A percentile compares a stretch with the other conserved stretches of the same genome.
phyloP scores from a whole-genome alignment of 2,113 vertebrate species.

The Onychostoma macrolepis region DNA sequence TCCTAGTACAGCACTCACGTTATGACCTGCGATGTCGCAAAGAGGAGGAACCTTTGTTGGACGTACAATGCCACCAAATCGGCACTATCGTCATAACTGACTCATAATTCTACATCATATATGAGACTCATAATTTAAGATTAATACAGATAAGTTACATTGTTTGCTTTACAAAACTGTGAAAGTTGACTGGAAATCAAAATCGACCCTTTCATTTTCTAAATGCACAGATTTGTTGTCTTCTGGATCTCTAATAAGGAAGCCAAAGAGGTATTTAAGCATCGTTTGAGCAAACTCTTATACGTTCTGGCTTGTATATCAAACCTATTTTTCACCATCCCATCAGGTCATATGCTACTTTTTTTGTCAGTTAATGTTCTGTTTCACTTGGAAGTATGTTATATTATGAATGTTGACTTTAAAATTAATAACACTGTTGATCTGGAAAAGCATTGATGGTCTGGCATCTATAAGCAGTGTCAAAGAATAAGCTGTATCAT shows the following conservation, averaged over 20 bases:
- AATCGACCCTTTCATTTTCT: neutral
- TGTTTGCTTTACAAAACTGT: neutral
- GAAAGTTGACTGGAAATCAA: neutral
- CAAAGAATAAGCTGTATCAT: neutral
- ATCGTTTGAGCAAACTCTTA: neutral
- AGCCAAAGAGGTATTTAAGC: no score
- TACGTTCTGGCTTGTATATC: neutral
- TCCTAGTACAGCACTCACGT: neutral
- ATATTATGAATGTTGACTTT: neutral
- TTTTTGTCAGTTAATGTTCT: neutral
- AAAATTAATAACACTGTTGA: neutral
- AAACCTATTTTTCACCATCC: neutral
- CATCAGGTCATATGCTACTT: neutral
- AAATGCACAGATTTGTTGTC: neutral
- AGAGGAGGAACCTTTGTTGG: neutral
- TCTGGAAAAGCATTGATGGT: neutral
- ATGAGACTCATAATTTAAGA: neutral
- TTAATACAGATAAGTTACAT: neutral
- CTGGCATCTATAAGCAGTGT: neutral
- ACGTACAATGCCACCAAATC: neutral
- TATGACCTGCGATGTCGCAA: slow-evolving; percentile 9
- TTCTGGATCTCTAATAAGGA: neutral
- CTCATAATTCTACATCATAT: slow-evolving; percentile 7
- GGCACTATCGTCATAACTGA: slow-evolving; percentile 29
- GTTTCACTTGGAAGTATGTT: neutral